Evolutionary conservation across 2,113 vertebrate species (phyloP).

Genomic region (Gnathonemus longibarbis): DNA sequence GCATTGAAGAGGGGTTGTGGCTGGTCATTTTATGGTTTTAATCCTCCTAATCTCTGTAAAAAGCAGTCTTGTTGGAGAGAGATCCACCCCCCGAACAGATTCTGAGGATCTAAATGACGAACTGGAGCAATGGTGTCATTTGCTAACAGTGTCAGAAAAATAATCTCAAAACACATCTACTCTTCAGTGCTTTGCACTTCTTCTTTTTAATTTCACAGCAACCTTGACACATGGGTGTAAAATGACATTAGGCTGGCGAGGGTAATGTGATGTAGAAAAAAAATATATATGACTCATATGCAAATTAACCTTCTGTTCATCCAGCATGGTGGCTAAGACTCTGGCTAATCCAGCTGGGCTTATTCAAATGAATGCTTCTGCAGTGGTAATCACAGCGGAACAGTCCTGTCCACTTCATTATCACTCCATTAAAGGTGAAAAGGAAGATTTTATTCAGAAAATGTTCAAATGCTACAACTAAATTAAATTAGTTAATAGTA

Average conservation of each 20-base stretch:
- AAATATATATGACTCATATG: conserved; percentile 62
- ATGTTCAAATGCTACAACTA: conserved; percentile 43
- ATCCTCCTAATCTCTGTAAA: conserved; percentile 93
- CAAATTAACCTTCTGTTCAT: conserved; percentile 74
- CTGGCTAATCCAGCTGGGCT: conserved; percentile 59
- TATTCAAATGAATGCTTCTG: conserved; percentile 74
- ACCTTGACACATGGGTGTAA: neutral
- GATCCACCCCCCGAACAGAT: conserved; percentile 69
- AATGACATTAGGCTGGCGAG: neutral
- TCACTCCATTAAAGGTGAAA: conserved; percentile 70
- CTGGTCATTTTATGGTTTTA: conserved; percentile 92
- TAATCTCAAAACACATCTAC: neutral
- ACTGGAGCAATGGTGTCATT: conserved; percentile 74
- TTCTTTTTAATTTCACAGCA: neutral
- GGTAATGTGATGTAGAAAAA: conserved; percentile 11
- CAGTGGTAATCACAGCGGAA: conserved; percentile 69
- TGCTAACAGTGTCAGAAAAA: conserved; percentile 60
- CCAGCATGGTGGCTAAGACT: conserved; percentile 41
- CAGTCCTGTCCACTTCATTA: conserved; percentile 66
- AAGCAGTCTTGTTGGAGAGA: conserved; percentile 70
- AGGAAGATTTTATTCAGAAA: conserved; percentile 53
- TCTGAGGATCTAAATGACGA: conserved; percentile 81
- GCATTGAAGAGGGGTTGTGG: conserved; percentile 60
- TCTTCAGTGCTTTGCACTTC: neutral
- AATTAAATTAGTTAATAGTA: conserved; percentile 22